Percentiles rank a stretch among this genome's conserved stretches.
Conservation (phyloP, 2,113 vertebrate species). For the Panthera tigris region DNA sequence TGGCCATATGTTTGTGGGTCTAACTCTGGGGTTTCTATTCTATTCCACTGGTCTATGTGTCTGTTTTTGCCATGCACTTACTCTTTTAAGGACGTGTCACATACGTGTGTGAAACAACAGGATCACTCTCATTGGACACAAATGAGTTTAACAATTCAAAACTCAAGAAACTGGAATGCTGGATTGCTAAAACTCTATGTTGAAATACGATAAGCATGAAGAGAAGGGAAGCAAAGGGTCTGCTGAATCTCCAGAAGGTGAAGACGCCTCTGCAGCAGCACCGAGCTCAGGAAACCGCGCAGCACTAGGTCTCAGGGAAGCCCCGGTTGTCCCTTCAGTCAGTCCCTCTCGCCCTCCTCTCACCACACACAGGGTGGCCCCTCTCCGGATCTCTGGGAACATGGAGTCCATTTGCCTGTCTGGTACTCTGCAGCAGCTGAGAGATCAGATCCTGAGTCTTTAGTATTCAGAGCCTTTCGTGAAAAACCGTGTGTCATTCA, state of each 20-base stretch:
- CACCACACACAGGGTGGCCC: rapidly evolving
- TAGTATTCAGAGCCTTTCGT: not conserved
- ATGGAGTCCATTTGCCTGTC: not conserved
- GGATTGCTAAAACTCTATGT: not conserved
- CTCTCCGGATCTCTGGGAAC: not conserved
- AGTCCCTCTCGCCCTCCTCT: rapidly evolving
- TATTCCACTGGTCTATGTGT: no score
- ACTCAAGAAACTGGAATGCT: not conserved
- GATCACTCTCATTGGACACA: not conserved
- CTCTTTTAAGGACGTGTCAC: not conserved
- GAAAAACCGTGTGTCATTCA: no score
- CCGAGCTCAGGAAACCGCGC: not conserved
- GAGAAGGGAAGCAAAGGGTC: not conserved
- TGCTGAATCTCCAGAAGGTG: not conserved
- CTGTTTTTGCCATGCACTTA: no score
- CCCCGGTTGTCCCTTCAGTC: rapidly evolving
- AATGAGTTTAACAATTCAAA: not conserved
- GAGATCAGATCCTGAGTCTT: not conserved
- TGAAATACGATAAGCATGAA: not conserved
- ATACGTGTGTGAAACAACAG: not conserved
- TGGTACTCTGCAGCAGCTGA: not conserved
- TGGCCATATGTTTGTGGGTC: no score
- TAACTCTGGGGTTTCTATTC: no score
- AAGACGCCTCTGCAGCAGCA: rapidly evolving
- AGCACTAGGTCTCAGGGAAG: not conserved